Evolutionary conservation across 2,888 invertebrate species (phyloP), one percentile per base, ranked within the genome.

Genomic region (Bhutanitis thaidina): DNA sequence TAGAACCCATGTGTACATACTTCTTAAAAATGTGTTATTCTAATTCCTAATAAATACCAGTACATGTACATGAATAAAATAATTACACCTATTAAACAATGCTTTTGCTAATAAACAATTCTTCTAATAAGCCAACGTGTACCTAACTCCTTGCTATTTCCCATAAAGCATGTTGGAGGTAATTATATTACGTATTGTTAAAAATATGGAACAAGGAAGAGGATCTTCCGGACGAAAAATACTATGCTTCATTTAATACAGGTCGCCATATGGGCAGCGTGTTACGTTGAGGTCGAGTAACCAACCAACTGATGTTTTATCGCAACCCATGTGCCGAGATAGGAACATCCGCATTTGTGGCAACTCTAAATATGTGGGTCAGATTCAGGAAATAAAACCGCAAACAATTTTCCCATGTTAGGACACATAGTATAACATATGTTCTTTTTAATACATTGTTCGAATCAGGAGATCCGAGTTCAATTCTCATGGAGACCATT

Each of bases 331-430:
- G 71, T 69, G 65, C 27, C 8, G 64, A 67, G 83, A 83, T 84
- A 81, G 72, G 57, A 64, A 75, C 85, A 78, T 88, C 85, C 87
- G 84, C 71, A 58, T 61, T 57, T 54, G 74, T 61, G 71, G 73
- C 71, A 67, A 65, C 51, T 15, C 41, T 30, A 30, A 59, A 60
- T 60, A 75, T 76, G 68, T 75, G 61, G 80, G 82, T 79, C 84
- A 77, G 61, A 70, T 65, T 74, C 79, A 80, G 86, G 86, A 87
- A 84, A 72, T 74, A 67, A 74, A 84, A 81, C 86, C 87, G 76
- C 86, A 82, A 80, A 72, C 61, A 56, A 62, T 71, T 76, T 75
- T 72, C 67, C 68, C 67, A 73, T 67, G 55, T 53, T 56, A 49
- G 59, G 58, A 60, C 7, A 27, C 27, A 20, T 20, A 5, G 5